Conservation (phyloP, 2,797 vertebrate species). For the Brachyrhaphis roseni region DNA sequence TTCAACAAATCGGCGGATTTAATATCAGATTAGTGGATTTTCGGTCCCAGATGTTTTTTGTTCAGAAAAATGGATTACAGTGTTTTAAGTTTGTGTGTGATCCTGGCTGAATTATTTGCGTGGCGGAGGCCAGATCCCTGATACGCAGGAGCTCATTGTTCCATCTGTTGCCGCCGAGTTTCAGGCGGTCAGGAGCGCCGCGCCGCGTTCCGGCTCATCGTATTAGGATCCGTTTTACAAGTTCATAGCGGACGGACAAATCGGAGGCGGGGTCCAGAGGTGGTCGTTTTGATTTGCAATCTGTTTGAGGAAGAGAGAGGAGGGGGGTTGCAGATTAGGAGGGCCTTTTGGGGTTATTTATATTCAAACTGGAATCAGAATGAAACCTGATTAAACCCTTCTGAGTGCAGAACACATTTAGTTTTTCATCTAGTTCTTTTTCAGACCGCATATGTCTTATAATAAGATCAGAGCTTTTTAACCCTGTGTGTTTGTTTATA, state of each 20-base stretch:
- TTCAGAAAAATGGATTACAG: constrained; percentile 98
- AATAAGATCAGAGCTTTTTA: constrained; percentile 1
- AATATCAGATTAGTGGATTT: constrained; percentile 99
- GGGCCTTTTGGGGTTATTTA: constrained; percentile 24
- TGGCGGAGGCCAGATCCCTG: constrained; percentile 36
- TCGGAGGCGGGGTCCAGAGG: constrained; percentile 37
- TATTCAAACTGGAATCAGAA: constrained; percentile 7
- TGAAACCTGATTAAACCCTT: background rate
- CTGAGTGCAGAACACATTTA: background rate
- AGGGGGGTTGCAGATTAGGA: constrained; percentile 7
- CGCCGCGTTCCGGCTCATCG: constrained; percentile 40
- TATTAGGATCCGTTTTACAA: constrained; percentile 47
- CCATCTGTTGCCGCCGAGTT: constrained; percentile 70
- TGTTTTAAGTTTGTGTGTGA: constrained; percentile 92
- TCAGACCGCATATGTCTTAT: background rate
- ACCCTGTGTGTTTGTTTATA: background rate
- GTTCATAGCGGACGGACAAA: constrained; percentile 51
- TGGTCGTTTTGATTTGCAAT: constrained; percentile 44
- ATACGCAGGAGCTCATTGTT: constrained; percentile 29
- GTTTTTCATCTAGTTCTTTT: background rate
- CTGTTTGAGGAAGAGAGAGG: background rate
- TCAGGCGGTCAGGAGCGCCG: constrained; percentile 29
- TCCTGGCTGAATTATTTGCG: constrained; percentile 75
- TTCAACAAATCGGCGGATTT: constrained; percentile 98
- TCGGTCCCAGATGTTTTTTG: constrained; percentile 98